phyloP scores from a whole-genome alignment of 2,797 vertebrate genomes.

The Fundulus diaphanus region DNA sequence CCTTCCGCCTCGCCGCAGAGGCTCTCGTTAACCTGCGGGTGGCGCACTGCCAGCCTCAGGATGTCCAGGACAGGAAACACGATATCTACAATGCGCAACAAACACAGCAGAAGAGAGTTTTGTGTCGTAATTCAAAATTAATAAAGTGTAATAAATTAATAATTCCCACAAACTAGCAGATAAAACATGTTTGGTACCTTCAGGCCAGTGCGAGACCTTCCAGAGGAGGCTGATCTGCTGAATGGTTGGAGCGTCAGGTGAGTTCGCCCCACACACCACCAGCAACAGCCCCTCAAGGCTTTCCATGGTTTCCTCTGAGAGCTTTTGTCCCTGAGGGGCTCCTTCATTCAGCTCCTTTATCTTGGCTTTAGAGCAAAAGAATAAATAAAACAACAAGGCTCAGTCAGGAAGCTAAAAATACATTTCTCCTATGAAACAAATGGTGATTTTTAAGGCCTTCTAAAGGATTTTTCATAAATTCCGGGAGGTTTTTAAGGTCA shows the following conservation, averaged over 20 bases:
- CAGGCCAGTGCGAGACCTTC: conserved; percentile 94
- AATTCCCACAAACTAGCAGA: not conserved
- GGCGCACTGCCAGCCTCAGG: conserved; percentile 92
- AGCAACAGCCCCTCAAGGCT: conserved; percentile 86
- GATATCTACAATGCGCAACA: conserved; percentile 82
- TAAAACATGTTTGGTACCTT: conserved; percentile 81
- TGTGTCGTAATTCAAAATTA: not conserved
- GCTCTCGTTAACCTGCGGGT: conserved; percentile 91
- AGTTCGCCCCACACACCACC: conserved; percentile 78
- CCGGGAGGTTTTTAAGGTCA: not conserved
- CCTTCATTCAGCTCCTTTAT: conserved; percentile 91
- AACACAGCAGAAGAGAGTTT: not conserved
- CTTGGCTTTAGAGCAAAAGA: conserved; percentile 82
- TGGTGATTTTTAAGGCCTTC: not conserved
- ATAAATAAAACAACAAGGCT: too few species aligned
- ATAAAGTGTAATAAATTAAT: not conserved
- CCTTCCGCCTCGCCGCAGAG: conserved; percentile 93
- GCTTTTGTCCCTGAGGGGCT: conserved; percentile 86
- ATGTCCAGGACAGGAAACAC: conserved; percentile 97
- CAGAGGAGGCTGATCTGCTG: conserved; percentile 90
- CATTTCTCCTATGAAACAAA: not conserved
- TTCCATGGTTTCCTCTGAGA: conserved; percentile 87
- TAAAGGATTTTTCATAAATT: not conserved
- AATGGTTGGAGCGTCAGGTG: conserved; percentile 77
- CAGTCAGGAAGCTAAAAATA: not conserved